These are phyloP conservation scores for Argyresthia goedartella DNA, from an alignment of 2,888 invertebrate species.

Conservation along the genomic window DNA sequence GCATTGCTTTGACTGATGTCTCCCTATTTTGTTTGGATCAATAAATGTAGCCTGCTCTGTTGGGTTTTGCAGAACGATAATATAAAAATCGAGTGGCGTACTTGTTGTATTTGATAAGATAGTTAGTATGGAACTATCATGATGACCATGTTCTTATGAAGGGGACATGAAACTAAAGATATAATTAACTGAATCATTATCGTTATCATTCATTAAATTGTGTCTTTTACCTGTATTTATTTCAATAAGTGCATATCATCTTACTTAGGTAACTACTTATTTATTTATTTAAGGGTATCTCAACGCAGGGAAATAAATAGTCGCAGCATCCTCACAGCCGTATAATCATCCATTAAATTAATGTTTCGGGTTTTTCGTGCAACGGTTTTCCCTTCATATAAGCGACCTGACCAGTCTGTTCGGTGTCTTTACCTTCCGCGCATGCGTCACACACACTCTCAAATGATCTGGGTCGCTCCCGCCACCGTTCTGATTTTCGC, in stretches of 20 bases:
- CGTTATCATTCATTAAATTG: no score
- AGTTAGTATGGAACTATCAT: no score
- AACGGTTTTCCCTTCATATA: no score
- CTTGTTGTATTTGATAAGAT: no score
- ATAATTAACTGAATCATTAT: no score
- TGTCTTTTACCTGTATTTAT: no score
- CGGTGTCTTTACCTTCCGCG: neutral
- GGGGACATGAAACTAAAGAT: no score
- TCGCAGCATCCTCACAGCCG: neutral
- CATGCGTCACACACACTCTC: slow-evolving; percentile 10
- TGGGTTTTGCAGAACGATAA: neutral
- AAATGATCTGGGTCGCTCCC: slow-evolving; percentile 40
- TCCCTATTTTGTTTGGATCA: slow-evolving; percentile 6
- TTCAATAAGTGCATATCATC: no score
- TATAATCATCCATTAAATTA: neutral
- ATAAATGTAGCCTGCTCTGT: neutral
- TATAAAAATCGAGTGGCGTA: no score
- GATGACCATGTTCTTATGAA: no score
- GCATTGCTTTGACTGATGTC: slow-evolving; percentile 18
- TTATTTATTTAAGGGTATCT: neutral
- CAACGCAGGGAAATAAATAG: neutral
- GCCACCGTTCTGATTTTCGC: slow-evolving; percentile 57
- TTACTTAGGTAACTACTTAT: no score
- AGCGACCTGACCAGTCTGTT: no score
- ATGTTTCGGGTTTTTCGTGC: neutral